Evolutionary conservation across 1,140 invertebrate species (phyloP).

Genomic region (Parapsyche elsis): DNA sequence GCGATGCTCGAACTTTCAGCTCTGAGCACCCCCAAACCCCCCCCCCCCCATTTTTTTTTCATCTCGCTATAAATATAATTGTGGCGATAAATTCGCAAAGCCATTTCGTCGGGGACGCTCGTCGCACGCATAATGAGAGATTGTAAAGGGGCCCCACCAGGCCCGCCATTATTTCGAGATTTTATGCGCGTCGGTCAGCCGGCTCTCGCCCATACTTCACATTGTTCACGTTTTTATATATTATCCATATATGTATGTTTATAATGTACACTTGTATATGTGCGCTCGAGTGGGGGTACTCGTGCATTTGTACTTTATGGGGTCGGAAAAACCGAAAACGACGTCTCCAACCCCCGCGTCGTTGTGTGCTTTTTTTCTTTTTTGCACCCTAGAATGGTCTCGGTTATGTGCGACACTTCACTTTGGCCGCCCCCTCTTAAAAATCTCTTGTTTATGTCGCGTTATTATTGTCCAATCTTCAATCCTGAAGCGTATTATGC

Average conservation of each 20-base stretch:
- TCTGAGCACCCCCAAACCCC: not conserved
- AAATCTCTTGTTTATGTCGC: not conserved
- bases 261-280: not conserved
- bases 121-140: slow-evolving; percentile 36
- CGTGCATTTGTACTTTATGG: no score
- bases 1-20: slow-evolving; percentile 22
- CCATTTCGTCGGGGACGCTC: slow-evolving; percentile 16
- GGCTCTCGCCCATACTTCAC: not conserved
- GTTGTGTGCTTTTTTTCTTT: not conserved
- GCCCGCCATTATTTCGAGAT: slow-evolving; percentile 26
- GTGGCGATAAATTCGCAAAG: slow-evolving; percentile 36
- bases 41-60: not conserved
- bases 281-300: not conserved
- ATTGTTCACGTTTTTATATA: not conserved
- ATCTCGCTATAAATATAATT: slow-evolving; percentile 39
- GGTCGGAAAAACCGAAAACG: no score
- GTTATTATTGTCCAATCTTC: not conserved
- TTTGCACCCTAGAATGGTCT: not conserved
- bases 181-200: slow-evolving; percentile 26
- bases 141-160: slow-evolving; percentile 11
- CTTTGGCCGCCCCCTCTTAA: not conserved
- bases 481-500: not conserved
- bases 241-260: not conserved
- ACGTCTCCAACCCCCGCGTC: no score
- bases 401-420: not conserved